Base-by-base conservation (phyloP, 2,797 vertebrate genomes). In the Alauda arvensis region DNA sequence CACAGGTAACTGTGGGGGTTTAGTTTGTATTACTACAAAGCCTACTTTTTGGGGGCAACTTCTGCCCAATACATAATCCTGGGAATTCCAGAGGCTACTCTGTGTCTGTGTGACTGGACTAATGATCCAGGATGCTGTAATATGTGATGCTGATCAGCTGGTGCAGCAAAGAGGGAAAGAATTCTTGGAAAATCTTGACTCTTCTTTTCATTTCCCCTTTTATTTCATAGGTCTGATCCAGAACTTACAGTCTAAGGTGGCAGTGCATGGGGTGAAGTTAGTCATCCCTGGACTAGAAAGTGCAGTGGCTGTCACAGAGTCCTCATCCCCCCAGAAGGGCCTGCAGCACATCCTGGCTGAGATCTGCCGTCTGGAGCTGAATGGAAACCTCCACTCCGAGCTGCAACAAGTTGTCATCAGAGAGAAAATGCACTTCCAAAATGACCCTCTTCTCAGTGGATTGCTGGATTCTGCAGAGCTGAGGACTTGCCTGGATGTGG, bases 301-400 rank as follows among this genome's bases (percentile, higher is more conserved):
- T 48, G 63, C 74, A 39, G 88, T 66, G 2, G 77, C 91, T 19
- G 25, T 43, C 53, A 45, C 90, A 12, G 34, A 39, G 48, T 49
- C 85, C 5, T 96, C 93, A 12, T 25, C 63, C 17, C 23, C 88
- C 0, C 96, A 97, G 88, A 97, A 97, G 0, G 95, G 98, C 28
- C 97, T 99, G 70, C 89, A 97, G 19, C 96, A 97, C 33, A 96
- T 99, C 63, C 96, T 99, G 29, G 63, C 96, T 1, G 96, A 98
- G 25, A 97, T 99, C 55, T 98, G 98, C 48, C 91, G 23, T n/a
- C 95, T 99, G 65, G 98, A 99, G 93, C 96, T 99, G 40, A 99
- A 99, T 1, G 99, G 99, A 31, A 99, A 98, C 95, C 96, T 99
- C 24, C 96, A 88, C 37, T 98, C 98, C 17, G 98, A 99, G 82